Base-by-base conservation (phyloP, 2,113 vertebrate species). In the Myiozetetes cayanensis region DNA sequence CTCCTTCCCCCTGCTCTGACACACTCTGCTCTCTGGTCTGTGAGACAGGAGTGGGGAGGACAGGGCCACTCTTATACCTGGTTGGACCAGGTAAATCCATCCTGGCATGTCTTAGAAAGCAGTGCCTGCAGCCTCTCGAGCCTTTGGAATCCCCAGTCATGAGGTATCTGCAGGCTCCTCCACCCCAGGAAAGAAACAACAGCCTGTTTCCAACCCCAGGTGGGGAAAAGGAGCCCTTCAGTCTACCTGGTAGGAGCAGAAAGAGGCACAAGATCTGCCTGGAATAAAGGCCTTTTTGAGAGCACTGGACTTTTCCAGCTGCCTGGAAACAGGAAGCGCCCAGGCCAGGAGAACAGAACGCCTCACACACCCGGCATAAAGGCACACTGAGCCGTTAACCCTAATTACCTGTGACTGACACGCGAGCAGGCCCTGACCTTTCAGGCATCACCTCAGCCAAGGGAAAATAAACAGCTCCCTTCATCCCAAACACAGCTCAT, bases 321-420 rank as follows among this genome's bases (percentile, higher is more conserved):
- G 97, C 95, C 97, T 97, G 98, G 95, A 97, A 98, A 97, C 98
- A 98, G 98, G 98, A 98, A 98, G 97, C 39, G 56, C 94, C 87
- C 91, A 95, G 95, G 97, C 96, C 43, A 44, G 2, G 85, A 97
- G 97, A 98, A 98, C 98, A 98, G 98, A 97, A 97, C 96, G 92
- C 96, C 97, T 98, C 98, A 98, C 97, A 98, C 94, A 81, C 87
- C 70, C 55, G 5, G 53, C 94, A 98, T 89, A 97, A 98, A 98
- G 97, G 96, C 94, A 85, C 87, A 97, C 95, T 96, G 97, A 97
- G 97, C 95, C 28, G 95, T 96, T 97, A 96, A 95, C 95, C 97
- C 94, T 98, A 97, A 98, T 97, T 98, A 98, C 98, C 97, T 98
- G 97, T 97, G 97, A 97, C 98, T 98, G 97, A 98, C 97, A 97